Base-by-base conservation (phyloP, 1,140 invertebrate genomes). In the Aphelinus certus region DNA sequence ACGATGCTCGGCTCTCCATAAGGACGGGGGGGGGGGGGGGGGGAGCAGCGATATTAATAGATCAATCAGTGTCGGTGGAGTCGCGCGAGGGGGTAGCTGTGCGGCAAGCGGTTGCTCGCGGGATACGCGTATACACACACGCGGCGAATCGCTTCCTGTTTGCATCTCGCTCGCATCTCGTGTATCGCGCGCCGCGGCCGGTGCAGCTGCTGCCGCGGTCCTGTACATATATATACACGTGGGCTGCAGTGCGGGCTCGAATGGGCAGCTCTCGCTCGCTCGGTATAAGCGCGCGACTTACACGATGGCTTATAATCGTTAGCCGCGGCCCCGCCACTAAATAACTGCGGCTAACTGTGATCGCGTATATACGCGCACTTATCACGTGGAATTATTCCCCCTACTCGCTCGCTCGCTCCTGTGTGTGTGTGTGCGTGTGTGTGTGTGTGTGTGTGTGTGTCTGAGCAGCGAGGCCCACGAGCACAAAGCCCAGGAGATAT, bases 51-150 rank as follows among this genome's bases (percentile, higher is more conserved):
- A 26, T 72, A 72, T 72, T 64, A 72, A 72, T 51, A 56, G 61
- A 72, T 72, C 70, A 57, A 57, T 72, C 61, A 72, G 53, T 57
- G 53, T 64, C 61, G 70, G 58, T 1, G 1, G n/a, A 3, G 69
- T 51, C 49, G 56, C 48, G 26, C 26, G 26, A 26, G 26, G 26
- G 26, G 26, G 26, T 26, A 26, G 26, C 0, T 26, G 26, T 26
- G 26, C 26, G 26, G 26, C 26, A 26, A 26, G 26, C 26, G 26
- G 26, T 26, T 26, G 26, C 26, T 26, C 26, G 26, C 26, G 26
- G 26, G 26, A 26, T 26, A 26, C 26, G 26, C 26, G 26, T 26
- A 26, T 26, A 26, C 26, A 26, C 26, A 26, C 26, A 26, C 26
- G 26, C 26, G 26, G 26, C 26, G 26, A 26, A 26, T 26, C 26